Percentiles rank a stretch among this genome's conserved stretches.
phyloP scores from a whole-genome alignment of 92 coral and sea anemone genomes.

The Palythoa heliodiscus region DNA sequence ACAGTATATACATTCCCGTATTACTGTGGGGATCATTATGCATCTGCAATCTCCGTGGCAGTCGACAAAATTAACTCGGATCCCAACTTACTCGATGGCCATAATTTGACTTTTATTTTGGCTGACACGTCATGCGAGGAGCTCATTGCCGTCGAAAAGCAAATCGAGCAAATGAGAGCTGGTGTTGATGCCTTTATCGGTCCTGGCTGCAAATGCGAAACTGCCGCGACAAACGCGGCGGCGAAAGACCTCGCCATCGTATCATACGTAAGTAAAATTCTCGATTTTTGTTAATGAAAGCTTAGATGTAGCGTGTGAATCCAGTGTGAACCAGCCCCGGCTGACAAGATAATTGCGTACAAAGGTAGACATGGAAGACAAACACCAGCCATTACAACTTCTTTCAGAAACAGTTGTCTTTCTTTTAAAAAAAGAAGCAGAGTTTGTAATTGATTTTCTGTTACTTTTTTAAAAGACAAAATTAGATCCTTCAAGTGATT shows the following conservation, averaged over 20 bases:
- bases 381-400: constrained; percentile 35
- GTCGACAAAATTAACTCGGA: constrained; percentile 78
- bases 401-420: constrained; percentile 8
- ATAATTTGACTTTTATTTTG: constrained; percentile 87
- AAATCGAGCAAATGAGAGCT: constrained; percentile 69
- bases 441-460: not conserved
- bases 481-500: not conserved
- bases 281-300: not conserved
- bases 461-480: not conserved
- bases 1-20: constrained; percentile 33
- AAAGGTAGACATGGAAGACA: constrained; percentile 17
- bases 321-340: constrained; percentile 39
- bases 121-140: constrained; percentile 74
- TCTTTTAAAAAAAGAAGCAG: not conserved
- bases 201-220: constrained; percentile 78
- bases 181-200: constrained; percentile 79
- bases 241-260: constrained; percentile 74
- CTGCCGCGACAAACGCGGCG: constrained; percentile 90
- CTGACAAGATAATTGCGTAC: constrained; percentile 28
- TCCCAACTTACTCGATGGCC: constrained; percentile 76
- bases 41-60: constrained; percentile 89
- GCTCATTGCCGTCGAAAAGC: constrained; percentile 64
- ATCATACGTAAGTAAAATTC: constrained; percentile 73
- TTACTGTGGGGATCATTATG: constrained; percentile 67
- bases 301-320: constrained; percentile 31